These are phyloP conservation scores for Cecidostiba fungosa DNA, from an alignment of 2,888 invertebrate species.

Conservation along the genomic window DNA sequence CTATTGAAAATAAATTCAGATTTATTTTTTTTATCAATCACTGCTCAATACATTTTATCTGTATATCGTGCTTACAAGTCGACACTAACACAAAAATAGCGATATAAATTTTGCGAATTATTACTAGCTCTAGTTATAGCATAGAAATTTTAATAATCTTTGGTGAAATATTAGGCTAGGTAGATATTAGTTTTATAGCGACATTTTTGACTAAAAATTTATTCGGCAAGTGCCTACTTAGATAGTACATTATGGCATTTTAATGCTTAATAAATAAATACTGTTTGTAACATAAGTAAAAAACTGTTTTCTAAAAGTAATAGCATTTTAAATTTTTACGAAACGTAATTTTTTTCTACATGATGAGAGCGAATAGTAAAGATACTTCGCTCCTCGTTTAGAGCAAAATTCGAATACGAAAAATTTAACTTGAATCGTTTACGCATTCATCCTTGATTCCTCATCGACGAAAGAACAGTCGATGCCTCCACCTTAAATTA, in stretches of 20 bases:
- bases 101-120: background rate
- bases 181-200: background rate
- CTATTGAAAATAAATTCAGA: background rate
- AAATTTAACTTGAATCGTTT: slow-evolving; percentile 36
- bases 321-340: slow-evolving; percentile 11
- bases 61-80: background rate
- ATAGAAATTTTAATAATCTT: background rate
- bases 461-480: slow-evolving; percentile 24
- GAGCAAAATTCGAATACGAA: background rate
- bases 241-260: background rate
- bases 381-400: background rate
- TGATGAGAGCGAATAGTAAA: background rate
- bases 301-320: slow-evolving; percentile 43
- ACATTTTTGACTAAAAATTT: background rate
- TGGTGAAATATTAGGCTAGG: background rate
- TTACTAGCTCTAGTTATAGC: background rate
- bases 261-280: background rate
- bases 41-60: background rate
- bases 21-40: background rate
- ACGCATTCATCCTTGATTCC: slow-evolving; percentile 25
- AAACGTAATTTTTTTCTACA: background rate
- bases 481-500: slow-evolving; percentile 34
- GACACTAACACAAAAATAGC: background rate
- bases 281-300: slow-evolving; percentile 35
- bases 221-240: background rate